Conservation (phyloP, 2,888 invertebrate genomes). For the Chorisops tibialis region DNA sequence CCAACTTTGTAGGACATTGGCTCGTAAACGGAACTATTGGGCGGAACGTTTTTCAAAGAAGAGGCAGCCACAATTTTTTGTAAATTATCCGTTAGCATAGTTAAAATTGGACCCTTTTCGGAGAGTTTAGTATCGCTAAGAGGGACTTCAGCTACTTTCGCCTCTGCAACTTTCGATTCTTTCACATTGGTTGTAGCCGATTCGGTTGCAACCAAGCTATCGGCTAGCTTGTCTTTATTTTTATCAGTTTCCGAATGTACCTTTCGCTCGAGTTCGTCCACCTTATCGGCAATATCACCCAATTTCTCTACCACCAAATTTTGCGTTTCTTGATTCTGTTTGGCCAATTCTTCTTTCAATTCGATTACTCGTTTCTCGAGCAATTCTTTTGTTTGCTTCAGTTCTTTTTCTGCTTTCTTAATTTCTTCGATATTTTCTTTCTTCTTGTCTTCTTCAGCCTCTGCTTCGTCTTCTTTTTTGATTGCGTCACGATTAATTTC, state of each 20-base stretch:
- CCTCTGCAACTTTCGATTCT: neutral
- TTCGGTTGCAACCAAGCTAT: neutral
- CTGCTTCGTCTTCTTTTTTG: conserved; percentile 53
- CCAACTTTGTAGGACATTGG: conserved; percentile 47
- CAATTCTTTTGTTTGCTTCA: conserved; percentile 45
- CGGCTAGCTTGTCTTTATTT: conserved; percentile 39
- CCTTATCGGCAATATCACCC: conserved; percentile 48
- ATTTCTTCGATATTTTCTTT: conserved; percentile 43
- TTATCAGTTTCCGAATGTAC: conserved; percentile 54
- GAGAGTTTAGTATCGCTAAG: conserved; percentile 2
- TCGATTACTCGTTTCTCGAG: conserved; percentile 51
- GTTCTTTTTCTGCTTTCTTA: conserved; percentile 45
- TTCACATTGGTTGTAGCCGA: conserved; percentile 28
- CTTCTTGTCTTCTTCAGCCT: conserved; percentile 44
- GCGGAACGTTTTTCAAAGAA: conserved; percentile 10
- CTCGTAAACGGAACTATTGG: conserved; percentile 39
- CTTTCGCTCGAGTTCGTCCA: conserved; percentile 55
- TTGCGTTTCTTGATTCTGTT: conserved; percentile 47
- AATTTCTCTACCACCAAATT: conserved; percentile 44
- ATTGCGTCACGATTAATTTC: conserved; percentile 50
- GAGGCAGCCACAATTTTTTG: neutral
- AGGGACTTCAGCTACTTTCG: neutral
- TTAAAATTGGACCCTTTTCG: conserved; percentile 1
- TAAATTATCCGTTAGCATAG: conserved; percentile 1
- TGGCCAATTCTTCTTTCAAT: conserved; percentile 51